Conservation (phyloP, 2,113 vertebrate species). For the Pleuronectes platessa region DNA sequence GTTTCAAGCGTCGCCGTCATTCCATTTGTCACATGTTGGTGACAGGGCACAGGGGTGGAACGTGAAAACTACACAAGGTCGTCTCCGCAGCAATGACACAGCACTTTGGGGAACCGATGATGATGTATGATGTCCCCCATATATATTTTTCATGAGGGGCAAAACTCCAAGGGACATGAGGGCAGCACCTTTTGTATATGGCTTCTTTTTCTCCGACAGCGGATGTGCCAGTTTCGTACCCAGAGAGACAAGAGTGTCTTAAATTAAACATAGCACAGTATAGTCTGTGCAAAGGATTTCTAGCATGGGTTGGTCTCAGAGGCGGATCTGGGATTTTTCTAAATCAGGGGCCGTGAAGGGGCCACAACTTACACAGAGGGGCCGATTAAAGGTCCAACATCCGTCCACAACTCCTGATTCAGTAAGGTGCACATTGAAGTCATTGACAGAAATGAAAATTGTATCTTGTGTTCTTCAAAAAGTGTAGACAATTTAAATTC, state of each 20-base stretch:
- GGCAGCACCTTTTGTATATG: conserved; percentile 15
- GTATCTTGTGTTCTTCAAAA: too few species aligned
- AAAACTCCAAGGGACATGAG: conserved; percentile 18
- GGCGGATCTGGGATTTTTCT: too few species aligned
- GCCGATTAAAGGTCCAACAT: too few species aligned
- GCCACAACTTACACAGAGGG: background rate
- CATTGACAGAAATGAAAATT: too few species aligned
- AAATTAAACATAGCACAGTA: conserved; percentile 35
- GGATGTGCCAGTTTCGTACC: conserved; percentile 20
- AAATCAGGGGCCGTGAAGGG: background rate
- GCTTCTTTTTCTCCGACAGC: background rate
- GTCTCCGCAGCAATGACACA: conserved; percentile 32
- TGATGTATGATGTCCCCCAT: conserved; percentile 43
- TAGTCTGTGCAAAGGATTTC: conserved; percentile 3
- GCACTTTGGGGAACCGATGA: conserved; percentile 48
- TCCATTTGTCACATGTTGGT: conserved; percentile 38
- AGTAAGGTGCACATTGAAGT: too few species aligned
- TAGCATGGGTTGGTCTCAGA: background rate
- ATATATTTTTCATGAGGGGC: conserved; percentile 18
- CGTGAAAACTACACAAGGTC: conserved; percentile 43
- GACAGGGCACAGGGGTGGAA: conserved; percentile 13
- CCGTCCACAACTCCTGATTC: too few species aligned
- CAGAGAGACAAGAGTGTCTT: conserved; percentile 7
- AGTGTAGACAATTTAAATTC: too few species aligned
- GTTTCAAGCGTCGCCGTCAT: conserved; percentile 8